Conservation (phyloP, 2,797 vertebrate genomes). For the Premnoplex brunnescens region DNA sequence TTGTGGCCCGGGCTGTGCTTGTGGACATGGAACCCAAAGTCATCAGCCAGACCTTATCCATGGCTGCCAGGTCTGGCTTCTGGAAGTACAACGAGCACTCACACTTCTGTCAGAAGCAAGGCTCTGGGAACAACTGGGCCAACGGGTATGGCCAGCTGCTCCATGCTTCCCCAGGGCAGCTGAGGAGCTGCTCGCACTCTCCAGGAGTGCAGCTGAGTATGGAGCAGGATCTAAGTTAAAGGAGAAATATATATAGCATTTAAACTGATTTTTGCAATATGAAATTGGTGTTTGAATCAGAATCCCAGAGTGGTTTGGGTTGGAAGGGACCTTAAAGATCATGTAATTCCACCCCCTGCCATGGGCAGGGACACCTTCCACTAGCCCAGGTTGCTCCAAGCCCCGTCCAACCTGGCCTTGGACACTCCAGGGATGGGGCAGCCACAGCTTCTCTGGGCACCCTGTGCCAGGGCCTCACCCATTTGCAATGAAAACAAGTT, state of each 20-base stretch:
- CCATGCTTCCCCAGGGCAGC: neutral
- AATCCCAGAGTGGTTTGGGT: neutral
- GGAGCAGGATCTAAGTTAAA: neutral
- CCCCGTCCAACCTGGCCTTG: neutral
- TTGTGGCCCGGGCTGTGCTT: conserved; percentile 86
- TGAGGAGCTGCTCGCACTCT: neutral
- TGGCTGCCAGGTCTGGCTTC: conserved; percentile 79
- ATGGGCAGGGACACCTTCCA: neutral
- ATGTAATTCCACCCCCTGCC: neutral
- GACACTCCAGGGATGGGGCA: neutral
- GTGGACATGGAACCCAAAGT: conserved; percentile 99
- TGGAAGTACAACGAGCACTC: conserved; percentile 86
- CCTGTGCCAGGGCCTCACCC: neutral
- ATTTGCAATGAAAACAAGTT: neutral
- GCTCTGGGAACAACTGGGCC: conserved; percentile 98
- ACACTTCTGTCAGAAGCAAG: conserved; percentile 92
- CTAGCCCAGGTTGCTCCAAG: neutral
- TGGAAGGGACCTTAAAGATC: neutral
- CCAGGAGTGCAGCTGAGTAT: neutral
- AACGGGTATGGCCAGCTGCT: conserved; percentile 84
- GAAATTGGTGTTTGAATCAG: neutral
- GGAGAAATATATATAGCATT: neutral
- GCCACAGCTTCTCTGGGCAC: neutral
- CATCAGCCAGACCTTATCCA: conserved; percentile 83
- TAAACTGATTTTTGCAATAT: neutral